These are phyloP conservation scores for Eptatretus burgeri DNA, from an alignment of 2,113 vertebrate genomes.

Conservation along the genomic window DNA sequence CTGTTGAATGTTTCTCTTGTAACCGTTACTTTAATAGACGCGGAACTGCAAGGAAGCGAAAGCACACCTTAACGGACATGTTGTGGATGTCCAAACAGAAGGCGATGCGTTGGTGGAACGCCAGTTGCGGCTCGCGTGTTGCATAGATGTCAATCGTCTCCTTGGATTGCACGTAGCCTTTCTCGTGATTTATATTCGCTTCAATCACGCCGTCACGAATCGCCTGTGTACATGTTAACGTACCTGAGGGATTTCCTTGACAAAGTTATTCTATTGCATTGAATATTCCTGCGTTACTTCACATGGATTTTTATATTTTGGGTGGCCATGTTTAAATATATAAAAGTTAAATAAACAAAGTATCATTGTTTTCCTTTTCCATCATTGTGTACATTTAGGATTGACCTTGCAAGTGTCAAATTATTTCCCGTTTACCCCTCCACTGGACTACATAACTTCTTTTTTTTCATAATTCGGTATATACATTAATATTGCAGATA, in stretches of 20 bases:
- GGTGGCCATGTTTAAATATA: too few species aligned
- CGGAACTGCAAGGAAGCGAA: not conserved
- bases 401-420: not conserved
- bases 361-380: not conserved
- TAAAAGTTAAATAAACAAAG: not conserved
- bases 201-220: conserved; percentile 86
- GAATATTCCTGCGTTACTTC: too few species aligned
- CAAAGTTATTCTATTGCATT: too few species aligned
- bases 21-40: too few species aligned
- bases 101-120: conserved; percentile 86
- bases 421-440: too few species aligned
- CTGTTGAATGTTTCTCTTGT: too few species aligned
- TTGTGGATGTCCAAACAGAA: conserved; percentile 97
- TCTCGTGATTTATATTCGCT: conserved; percentile 92
- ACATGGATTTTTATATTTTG: too few species aligned
- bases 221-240: conserved; percentile 22
- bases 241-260: too few species aligned
- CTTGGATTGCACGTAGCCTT: conserved; percentile 83
- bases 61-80: conserved; percentile 80
- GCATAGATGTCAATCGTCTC: conserved; percentile 90
- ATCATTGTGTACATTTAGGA: not conserved
- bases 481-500: too few species aligned
- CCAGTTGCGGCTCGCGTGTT: conserved; percentile 74
- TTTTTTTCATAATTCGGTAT: too few species aligned
- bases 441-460: too few species aligned